phyloP scores from a whole-genome alignment of 2,113 vertebrate species.

The Oncorhynchus masou region DNA sequence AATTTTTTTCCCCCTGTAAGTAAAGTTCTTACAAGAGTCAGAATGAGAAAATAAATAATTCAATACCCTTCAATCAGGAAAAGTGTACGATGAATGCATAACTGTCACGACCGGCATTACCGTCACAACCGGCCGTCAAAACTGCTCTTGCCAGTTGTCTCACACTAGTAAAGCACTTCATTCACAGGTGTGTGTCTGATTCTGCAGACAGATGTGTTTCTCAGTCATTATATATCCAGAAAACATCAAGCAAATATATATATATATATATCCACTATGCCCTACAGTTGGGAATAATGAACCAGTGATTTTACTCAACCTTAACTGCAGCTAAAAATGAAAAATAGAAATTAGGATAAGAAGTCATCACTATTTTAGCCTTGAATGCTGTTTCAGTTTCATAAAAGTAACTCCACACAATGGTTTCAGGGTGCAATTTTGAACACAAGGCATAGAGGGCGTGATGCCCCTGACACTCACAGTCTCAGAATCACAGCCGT shows the following conservation, averaged over 20 bases:
- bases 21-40: slow-evolving; percentile 57
- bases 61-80: slow-evolving; percentile 32
- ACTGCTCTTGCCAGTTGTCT: slow-evolving; percentile 14
- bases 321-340: too few relatives aligned
- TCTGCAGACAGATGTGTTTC: not conserved
- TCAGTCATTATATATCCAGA: slow-evolving; percentile 2
- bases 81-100: slow-evolving; percentile 6
- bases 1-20: slow-evolving; percentile 22
- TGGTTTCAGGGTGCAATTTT: too few relatives aligned
- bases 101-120: slow-evolving; percentile 15
- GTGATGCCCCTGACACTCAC: too few relatives aligned
- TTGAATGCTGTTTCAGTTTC: too few relatives aligned
- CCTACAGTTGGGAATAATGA: slow-evolving; percentile 6
- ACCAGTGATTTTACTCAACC: too few relatives aligned
- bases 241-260: slow-evolving; percentile 46
- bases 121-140: not conserved
- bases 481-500: too few relatives aligned
- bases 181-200: not conserved
- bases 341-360: too few relatives aligned
- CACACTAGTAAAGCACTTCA: slow-evolving; percentile 20
- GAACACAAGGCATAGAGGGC: too few relatives aligned
- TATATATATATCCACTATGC: slow-evolving; percentile 19
- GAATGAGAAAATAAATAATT: slow-evolving; percentile 74
- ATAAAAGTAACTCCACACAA: too few relatives aligned
- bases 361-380: too few relatives aligned